phyloP scores from a whole-genome alignment of 92 coral and sea anemone species.

The Meandrina meandrites region DNA sequence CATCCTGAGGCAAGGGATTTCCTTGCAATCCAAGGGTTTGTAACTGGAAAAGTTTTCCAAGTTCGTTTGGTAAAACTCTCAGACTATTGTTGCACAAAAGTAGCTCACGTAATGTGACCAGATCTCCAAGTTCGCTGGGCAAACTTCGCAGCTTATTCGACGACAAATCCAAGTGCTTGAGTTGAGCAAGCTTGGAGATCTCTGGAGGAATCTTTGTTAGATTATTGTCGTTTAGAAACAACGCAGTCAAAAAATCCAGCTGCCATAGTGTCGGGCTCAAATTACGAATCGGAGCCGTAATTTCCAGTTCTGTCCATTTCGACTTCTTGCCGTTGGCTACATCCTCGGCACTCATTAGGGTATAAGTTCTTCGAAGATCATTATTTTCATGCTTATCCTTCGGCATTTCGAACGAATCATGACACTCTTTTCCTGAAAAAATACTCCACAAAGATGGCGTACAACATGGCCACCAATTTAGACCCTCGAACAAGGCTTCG shows the following conservation, averaged over 20 bases:
- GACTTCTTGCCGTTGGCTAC: constrained; percentile 94
- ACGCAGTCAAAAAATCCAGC: constrained; percentile 94
- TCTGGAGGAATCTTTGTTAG: constrained; percentile 98
- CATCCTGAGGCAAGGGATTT: constrained; percentile 91
- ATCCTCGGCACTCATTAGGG: constrained; percentile 91
- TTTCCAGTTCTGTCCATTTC: constrained; percentile 97
- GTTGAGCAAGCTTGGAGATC: constrained; percentile 83
- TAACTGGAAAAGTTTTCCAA: constrained; percentile 97
- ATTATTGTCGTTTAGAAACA: constrained; percentile 93
- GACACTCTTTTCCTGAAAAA: constrained; percentile 77
- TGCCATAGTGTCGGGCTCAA: constrained; percentile 99
- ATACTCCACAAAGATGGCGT: constrained; percentile 79
- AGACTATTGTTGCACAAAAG: constrained; percentile 95
- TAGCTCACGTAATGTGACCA: constrained; percentile 99
- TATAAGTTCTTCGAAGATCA: constrained; percentile 91
- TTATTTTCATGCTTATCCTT: constrained; percentile 96
- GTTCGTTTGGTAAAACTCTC: constrained; percentile 95
- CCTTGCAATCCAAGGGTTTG: constrained; percentile 96
- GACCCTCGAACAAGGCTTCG: constrained; percentile 74
- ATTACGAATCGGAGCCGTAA: constrained; percentile 97
- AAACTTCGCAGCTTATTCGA: constrained; percentile 97
- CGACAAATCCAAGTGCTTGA: constrained; percentile 94
- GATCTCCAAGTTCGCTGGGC: constrained; percentile 99
- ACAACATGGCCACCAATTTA: constrained; percentile 77
- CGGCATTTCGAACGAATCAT: constrained; percentile 98